Evolutionary conservation across 1,140 invertebrate genomes (phyloP).

Genomic region (Cylas formicarius): DNA sequence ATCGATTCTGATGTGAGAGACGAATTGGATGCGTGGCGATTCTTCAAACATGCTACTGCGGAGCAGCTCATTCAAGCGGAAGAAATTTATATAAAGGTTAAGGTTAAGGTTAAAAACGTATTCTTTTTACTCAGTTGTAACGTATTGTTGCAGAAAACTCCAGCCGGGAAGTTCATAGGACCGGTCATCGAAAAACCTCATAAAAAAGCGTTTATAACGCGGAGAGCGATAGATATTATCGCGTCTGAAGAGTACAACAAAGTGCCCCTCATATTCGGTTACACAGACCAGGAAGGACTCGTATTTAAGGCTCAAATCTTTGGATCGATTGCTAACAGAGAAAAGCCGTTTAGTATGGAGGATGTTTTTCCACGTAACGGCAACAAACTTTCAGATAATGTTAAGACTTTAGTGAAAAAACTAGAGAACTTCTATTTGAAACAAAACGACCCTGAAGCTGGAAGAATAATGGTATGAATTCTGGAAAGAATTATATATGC

Average conservation of each 20-base stretch:
- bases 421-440: too few species aligned
- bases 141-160: too few species aligned
- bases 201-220: conserved; percentile 26
- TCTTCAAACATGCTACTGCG: conserved; percentile 1
- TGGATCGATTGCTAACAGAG: conserved; percentile 41
- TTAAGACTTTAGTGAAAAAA: too few species aligned
- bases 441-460: too few species aligned
- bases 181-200: conserved; percentile 13
- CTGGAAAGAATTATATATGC: too few species aligned
- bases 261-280: conserved; percentile 35
- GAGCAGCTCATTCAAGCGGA: too few species aligned
- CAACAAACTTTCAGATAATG: too few species aligned
- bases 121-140: too few species aligned
- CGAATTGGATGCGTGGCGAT: neutral
- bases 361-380: conserved; percentile 11
- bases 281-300: conserved; percentile 33
- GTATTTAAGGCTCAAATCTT: conserved; percentile 16
- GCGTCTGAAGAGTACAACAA: conserved; percentile 30
- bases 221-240: conserved; percentile 30
- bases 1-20: neutral
- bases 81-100: too few species aligned
- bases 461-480: too few species aligned
- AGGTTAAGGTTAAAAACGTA: too few species aligned
- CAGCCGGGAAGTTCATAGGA: too few species aligned
- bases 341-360: conserved; percentile 40